Conservation (phyloP, 2,113 vertebrate genomes). For the Pomatostomus ruficeps region DNA sequence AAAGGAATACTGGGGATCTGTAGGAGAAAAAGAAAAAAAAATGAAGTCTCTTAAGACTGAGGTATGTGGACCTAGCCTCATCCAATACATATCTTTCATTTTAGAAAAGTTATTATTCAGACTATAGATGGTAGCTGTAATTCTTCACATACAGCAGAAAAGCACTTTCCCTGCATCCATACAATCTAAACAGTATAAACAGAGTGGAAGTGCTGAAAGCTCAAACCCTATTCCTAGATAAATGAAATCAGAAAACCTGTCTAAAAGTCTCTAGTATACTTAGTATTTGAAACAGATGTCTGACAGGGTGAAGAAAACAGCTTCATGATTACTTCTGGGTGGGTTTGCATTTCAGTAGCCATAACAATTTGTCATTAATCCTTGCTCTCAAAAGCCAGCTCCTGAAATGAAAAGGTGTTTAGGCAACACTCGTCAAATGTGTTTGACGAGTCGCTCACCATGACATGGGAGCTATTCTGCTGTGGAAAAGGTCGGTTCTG, state of each 20-base stretch:
- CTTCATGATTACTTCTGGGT: neutral
- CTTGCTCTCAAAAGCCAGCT: neutral
- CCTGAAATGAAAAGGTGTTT: neutral
- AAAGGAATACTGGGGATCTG: neutral
- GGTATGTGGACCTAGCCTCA: neutral
- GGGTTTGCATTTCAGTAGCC: neutral
- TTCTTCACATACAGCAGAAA: neutral
- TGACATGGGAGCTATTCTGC: neutral
- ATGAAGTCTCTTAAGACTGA: neutral
- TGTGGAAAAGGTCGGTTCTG: neutral
- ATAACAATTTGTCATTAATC: neutral
- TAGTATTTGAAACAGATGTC: neutral
- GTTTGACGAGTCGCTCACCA: too few relatives aligned
- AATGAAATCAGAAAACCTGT: neutral
- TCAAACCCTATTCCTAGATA: rapidly evolving
- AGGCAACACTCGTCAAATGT: neutral
- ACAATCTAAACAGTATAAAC: neutral
- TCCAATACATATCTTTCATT: neutral
- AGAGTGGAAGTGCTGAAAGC: neutral
- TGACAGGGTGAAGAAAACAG: neutral
- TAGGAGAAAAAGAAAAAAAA: neutral
- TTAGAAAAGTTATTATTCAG: neutral
- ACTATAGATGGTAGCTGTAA: neutral
- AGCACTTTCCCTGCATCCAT: neutral
- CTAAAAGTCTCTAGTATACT: neutral